These are phyloP conservation scores for Chroicocephalus ridibundus DNA, from an alignment of 2,113 vertebrate species.

Conservation along the genomic window DNA sequence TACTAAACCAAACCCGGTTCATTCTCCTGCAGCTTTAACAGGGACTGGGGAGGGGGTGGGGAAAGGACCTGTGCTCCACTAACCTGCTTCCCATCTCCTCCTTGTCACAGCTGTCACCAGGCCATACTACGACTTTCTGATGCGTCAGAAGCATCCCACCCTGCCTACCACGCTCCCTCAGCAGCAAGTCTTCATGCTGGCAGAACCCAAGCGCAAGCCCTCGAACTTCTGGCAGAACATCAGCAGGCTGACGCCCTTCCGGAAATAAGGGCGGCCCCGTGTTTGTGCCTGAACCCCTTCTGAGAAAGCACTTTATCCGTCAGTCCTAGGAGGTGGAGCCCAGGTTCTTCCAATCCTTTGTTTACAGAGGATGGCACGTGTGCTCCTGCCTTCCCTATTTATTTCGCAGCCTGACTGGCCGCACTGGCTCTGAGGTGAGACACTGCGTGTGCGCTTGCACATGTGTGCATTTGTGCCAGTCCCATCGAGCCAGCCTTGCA, in stretches of 20 bases:
- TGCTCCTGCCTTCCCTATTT: constrained; percentile 49
- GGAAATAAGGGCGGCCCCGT: constrained; percentile 76
- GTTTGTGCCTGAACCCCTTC: constrained; percentile 69
- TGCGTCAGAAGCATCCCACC: constrained; percentile 89
- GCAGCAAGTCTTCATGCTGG: constrained; percentile 92
- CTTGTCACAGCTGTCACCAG: constrained; percentile 77
- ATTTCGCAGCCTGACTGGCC: neutral
- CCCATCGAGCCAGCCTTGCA: neutral
- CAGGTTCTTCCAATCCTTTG: constrained; percentile 45
- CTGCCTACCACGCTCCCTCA: constrained; percentile 84
- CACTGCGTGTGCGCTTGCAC: neutral
- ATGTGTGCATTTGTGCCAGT: neutral
- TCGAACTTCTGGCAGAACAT: constrained; percentile 98
- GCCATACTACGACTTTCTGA: constrained; percentile 90
- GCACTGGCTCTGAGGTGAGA: neutral
- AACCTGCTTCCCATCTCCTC: neutral
- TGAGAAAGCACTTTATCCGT: constrained; percentile 83
- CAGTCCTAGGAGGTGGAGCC: constrained; percentile 73
- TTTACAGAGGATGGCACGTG: constrained; percentile 16
- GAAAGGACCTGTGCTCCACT: neutral
- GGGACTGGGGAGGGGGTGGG: rapidly evolving
- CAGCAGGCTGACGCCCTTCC: constrained; percentile 91
- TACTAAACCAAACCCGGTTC: neutral
- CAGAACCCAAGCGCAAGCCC: constrained; percentile 92
- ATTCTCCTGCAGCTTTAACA: neutral